Conservation (phyloP, 2,888 invertebrate genomes). For the Scrobipalpa atriplicella region DNA sequence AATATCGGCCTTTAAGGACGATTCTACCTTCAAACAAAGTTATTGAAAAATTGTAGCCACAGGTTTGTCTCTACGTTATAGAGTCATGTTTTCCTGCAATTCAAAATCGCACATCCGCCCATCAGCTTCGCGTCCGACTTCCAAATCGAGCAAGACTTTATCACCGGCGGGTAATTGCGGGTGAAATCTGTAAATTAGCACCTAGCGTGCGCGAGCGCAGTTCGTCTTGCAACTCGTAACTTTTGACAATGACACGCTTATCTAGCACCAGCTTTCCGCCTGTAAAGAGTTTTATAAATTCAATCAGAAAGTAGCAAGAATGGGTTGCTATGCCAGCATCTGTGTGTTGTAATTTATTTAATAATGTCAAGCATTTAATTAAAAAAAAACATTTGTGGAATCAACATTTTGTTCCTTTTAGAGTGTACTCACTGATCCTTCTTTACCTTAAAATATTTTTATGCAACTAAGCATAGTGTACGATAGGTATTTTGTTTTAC, state of each 20-base stretch:
- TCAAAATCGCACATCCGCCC: not conserved
- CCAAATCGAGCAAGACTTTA: slow-evolving; percentile 38
- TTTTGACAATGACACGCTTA: slow-evolving; percentile 26
- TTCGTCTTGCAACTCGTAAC: slow-evolving; percentile 37
- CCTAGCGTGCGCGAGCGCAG: slow-evolving; percentile 49
- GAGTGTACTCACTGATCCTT: no score
- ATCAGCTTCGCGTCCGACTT: not conserved
- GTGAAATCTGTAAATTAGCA: slow-evolving; percentile 55
- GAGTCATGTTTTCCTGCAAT: not conserved
- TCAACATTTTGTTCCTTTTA: no score
- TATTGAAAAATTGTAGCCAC: no score
- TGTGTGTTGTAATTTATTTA: not conserved
- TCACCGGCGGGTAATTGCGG: slow-evolving; percentile 47
- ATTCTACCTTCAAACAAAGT: no score
- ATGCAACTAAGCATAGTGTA: no score
- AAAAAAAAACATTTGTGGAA: no score
- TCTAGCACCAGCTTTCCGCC: slow-evolving; percentile 11
- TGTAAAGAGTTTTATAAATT: slow-evolving; percentile 1
- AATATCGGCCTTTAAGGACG: no score
- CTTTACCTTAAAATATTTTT: no score
- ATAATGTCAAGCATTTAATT: not conserved
- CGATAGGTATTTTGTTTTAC: no score
- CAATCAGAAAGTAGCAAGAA: not conserved
- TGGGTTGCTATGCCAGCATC: no score
- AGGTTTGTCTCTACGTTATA: no score